Evolutionary conservation across 2,888 invertebrate genomes (phyloP).

Genomic region (Athalia circularis): DNA sequence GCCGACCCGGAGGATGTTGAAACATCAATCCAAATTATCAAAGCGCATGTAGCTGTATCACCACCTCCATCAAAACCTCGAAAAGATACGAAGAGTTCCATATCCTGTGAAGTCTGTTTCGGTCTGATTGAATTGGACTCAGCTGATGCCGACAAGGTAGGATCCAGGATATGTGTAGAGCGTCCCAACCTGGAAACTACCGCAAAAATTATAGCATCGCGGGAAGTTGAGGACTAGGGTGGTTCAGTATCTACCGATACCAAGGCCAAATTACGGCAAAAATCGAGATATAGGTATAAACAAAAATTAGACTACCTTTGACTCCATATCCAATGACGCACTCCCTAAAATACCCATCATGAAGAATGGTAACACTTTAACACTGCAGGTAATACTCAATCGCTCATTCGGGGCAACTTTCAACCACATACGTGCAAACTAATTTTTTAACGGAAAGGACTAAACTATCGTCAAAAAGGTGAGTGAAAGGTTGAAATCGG

Average conservation of each 20-base stretch:
- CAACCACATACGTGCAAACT: no score
- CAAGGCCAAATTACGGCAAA: not conserved
- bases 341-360: no score
- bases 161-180: conserved; percentile 41
- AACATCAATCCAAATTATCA: not conserved
- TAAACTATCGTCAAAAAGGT: no score
- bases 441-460: no score
- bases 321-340: not conserved
- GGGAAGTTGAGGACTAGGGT: conserved; percentile 24
- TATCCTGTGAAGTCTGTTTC: no score
- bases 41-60: not conserved
- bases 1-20: not conserved
- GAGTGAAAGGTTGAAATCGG: no score
- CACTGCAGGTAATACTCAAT: no score
- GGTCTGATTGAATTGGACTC: no score
- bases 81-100: not conserved
- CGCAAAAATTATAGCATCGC: conserved; percentile 30
- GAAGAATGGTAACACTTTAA: no score
- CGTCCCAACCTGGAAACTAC: conserved; percentile 3
- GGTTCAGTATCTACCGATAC: not conserved
- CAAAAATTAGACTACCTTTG: not conserved
- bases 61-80: not conserved
- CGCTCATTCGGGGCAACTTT: no score
- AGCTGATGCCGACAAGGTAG: conserved; percentile 12
- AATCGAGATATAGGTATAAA: not conserved